Percentiles rank a stretch among this genome's conserved stretches.
Conservation (phyloP, 1,140 invertebrate genomes). For the Drosophila virilis region DNA sequence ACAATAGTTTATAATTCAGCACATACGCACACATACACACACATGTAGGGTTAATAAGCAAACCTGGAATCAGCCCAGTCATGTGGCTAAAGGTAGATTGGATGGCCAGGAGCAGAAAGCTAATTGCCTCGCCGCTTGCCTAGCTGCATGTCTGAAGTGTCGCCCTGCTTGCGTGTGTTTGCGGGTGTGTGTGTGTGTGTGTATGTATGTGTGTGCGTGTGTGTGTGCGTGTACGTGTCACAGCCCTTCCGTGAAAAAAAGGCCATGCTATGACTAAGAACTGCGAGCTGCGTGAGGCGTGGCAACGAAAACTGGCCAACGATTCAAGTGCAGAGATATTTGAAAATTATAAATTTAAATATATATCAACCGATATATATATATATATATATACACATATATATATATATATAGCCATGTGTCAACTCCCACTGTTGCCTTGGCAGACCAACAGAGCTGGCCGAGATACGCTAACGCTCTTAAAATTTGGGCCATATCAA, state of each 20-base stretch:
- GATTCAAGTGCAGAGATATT: not conserved
- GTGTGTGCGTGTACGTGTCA: not conserved
- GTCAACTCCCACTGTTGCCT: not conserved
- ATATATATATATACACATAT: too few species aligned
- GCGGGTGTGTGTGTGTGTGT: constrained; percentile 8
- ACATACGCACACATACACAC: constrained; percentile 39
- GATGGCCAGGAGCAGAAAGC: constrained; percentile 11
- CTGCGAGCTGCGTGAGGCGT: too few species aligned
- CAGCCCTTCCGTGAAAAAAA: not conserved
- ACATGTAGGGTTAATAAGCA: constrained; percentile 51
- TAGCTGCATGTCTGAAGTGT: not conserved
- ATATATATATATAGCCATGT: not conserved
- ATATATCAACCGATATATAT: constrained; percentile 9
- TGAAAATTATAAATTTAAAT: constrained; percentile 23
- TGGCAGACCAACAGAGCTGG: constrained; percentile 5
- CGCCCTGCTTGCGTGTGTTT: not conserved
- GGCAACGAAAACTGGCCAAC: not conserved
- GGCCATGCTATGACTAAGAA: constrained; percentile 5
- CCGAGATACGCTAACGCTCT: not conserved
- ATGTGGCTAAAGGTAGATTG: constrained; percentile 4
- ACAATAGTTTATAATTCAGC: constrained; percentile 79
- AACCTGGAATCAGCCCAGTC: constrained; percentile 55
- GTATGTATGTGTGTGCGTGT: not conserved
- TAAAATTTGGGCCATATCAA: constrained; percentile 1
- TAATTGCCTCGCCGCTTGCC: constrained; percentile 31